These are phyloP conservation scores for Drosophila buzzatii DNA, from an alignment of 2,888 invertebrate genomes.

Conservation along the genomic window DNA sequence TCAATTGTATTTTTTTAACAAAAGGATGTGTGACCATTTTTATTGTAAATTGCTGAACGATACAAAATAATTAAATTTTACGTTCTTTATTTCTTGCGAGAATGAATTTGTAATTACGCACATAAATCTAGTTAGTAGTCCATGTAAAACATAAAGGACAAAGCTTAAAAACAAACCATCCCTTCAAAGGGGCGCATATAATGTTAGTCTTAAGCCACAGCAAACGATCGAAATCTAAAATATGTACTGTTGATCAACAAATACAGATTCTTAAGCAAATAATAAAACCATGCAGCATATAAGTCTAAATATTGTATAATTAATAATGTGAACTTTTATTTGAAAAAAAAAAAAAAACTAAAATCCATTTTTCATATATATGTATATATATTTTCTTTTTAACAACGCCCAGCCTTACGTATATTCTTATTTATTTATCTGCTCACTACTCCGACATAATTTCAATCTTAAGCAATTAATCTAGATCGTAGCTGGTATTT, in stretches of 20 bases:
- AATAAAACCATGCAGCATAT: constrained; percentile 44
- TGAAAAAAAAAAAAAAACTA: background rate
- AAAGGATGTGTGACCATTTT: constrained; percentile 61
- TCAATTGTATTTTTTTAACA: constrained; percentile 38
- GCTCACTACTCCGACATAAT: too few species aligned
- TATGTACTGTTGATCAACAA: constrained; percentile 67
- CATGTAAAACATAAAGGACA: constrained; percentile 67
- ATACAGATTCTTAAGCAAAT: constrained; percentile 50
- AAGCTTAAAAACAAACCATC: constrained; percentile 32
- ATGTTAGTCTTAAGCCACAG: constrained; percentile 66
- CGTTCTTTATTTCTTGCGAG: constrained; percentile 54
- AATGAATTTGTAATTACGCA: constrained; percentile 66
- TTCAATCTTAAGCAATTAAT: too few species aligned
- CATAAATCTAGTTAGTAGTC: constrained; percentile 63
- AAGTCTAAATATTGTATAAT: constrained; percentile 54
- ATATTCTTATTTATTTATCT: too few species aligned
- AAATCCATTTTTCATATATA: background rate
- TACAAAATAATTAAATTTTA: constrained; percentile 37
- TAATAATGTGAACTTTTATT: constrained; percentile 9
- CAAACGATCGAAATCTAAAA: constrained; percentile 61
- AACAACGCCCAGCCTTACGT: too few species aligned
- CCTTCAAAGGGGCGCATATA: constrained; percentile 52
- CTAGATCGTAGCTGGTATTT: too few species aligned
- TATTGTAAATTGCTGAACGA: constrained; percentile 64
- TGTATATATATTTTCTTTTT: background rate